Evolutionary conservation across 92 coral and sea anemone species (phyloP).

Genomic region (Parazoanthus atlanticus): DNA sequence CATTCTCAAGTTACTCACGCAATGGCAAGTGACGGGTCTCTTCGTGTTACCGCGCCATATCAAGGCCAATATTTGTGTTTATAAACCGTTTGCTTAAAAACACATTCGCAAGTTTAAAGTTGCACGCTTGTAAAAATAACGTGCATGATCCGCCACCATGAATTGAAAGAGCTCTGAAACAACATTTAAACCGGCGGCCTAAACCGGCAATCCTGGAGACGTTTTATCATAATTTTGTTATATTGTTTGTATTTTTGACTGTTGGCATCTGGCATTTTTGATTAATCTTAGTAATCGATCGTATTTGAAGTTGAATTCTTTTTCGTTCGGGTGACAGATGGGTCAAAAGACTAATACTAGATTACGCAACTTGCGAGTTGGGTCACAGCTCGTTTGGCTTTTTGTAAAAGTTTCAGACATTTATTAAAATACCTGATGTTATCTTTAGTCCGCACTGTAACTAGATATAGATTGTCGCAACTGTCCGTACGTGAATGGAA

Average conservation of each 20-base stretch:
- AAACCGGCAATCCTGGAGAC: no score
- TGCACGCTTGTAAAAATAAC: neutral
- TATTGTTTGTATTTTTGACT: no score
- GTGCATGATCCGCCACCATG: neutral
- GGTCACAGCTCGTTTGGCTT: neutral
- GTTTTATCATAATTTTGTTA: no score
- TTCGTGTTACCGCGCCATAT: neutral
- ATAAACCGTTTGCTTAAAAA: neutral
- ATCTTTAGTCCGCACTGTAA: neutral
- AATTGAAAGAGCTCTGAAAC: neutral
- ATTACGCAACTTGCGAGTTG: neutral
- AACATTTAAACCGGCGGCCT: neutral
- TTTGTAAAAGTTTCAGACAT: neutral
- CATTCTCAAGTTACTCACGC: neutral
- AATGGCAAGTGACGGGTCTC: neutral
- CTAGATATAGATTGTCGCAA: neutral
- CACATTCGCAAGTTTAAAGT: neutral
- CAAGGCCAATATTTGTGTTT: constrained; percentile 4
- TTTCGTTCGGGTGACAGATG: neutral
- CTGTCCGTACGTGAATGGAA: neutral
- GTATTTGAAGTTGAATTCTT: neutral
- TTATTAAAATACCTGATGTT: no score
- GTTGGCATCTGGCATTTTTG: neutral
- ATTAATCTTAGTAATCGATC: neutral
- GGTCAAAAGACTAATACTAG: neutral